These are phyloP conservation scores for Dasypus novemcinctus DNA, from an alignment of 2,113 vertebrate genomes.

Conservation along the genomic window DNA sequence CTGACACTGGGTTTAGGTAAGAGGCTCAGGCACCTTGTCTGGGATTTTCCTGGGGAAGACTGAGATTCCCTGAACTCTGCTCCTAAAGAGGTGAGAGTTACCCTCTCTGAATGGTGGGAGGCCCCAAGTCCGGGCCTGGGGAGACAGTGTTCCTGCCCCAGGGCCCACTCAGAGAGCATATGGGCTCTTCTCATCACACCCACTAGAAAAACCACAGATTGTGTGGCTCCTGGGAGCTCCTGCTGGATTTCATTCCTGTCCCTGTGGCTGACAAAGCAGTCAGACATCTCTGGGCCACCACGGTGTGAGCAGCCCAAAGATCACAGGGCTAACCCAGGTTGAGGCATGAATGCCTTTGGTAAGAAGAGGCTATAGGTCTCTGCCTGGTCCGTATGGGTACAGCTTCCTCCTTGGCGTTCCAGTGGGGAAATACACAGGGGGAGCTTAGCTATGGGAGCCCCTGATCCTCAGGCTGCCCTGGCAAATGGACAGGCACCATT, in stretches of 20 bases:
- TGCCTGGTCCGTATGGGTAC: neutral
- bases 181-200: conserved; percentile 35
- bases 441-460: neutral
- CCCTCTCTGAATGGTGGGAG: neutral
- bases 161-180: neutral
- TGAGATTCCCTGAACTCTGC: neutral
- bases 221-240: conserved; percentile 57
- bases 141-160: neutral
- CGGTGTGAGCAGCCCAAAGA: conserved; percentile 26
- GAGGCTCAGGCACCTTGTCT: neutral
- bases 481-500: neutral
- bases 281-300: conserved; percentile 17
- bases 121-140: neutral
- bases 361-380: neutral
- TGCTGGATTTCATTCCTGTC: conserved; percentile 64
- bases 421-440: neutral
- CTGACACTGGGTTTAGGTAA: neutral
- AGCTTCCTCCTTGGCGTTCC: neutral
- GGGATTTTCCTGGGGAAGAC: neutral
- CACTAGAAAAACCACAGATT: conserved; percentile 34
- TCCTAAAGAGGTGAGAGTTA: neutral
- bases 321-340: neutral
- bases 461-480: neutral
- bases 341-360: neutral
- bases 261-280: conserved; percentile 46